Conservation (phyloP, 2,888 invertebrate species). For the Heteromyza rotundicornis region DNA sequence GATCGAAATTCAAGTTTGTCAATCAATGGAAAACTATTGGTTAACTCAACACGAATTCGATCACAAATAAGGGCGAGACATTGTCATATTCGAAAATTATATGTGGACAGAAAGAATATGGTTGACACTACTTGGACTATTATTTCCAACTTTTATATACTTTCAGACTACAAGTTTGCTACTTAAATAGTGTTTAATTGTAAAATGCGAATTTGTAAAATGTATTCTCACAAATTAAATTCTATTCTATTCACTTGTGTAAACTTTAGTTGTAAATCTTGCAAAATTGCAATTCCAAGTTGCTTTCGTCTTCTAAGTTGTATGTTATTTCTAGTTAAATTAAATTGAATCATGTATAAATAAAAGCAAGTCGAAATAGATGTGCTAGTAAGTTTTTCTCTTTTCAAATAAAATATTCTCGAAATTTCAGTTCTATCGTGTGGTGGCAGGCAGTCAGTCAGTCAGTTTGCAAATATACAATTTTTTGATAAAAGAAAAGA, state of each 20-base stretch:
- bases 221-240: not conserved
- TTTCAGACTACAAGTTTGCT: too few species aligned
- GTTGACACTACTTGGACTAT: too few species aligned
- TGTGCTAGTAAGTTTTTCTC: too few species aligned
- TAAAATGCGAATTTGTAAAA: not conserved
- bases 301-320: not conserved
- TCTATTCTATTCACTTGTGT: not conserved
- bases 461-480: not conserved
- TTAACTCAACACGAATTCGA: too few species aligned
- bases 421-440: too few species aligned
- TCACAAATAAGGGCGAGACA: too few species aligned
- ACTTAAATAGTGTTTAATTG: too few species aligned
- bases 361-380: slow-evolving; percentile 8
- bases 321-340: not conserved
- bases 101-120: too few species aligned
- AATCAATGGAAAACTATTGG: not conserved
- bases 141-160: too few species aligned
- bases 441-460: not conserved
- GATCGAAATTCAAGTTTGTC: not conserved
- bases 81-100: too few species aligned
- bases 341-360: not conserved
- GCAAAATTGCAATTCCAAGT: not conserved
- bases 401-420: too few species aligned
- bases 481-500: not conserved
- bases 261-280: not conserved